phyloP scores from a whole-genome alignment of 2,797 vertebrate genomes.

The Sebastes aleutianus region DNA sequence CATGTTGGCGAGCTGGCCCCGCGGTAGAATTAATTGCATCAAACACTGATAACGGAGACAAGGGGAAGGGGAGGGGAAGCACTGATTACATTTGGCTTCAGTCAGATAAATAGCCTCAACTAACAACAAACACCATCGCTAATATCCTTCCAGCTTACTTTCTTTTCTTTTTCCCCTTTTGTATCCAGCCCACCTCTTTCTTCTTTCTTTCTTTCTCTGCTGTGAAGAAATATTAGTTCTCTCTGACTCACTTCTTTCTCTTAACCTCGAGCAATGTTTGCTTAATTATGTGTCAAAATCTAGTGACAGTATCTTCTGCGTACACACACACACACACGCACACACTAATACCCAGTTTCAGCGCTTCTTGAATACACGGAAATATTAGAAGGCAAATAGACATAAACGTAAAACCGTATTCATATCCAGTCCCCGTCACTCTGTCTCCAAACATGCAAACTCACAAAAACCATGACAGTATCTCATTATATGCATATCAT shows the following conservation, averaged over 20 bases:
- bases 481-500: background rate
- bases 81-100: constrained; percentile 63
- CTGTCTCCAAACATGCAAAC: background rate
- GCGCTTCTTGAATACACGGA: background rate
- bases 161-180: constrained; percentile 2
- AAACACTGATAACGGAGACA: constrained; percentile 62
- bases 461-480: background rate
- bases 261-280: constrained; percentile 12
- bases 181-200: constrained; percentile 1
- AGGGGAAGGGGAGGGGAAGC: constrained; percentile 36
- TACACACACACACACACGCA: background rate
- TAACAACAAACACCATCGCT: constrained; percentile 54
- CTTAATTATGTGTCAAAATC: background rate
- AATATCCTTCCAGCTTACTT: constrained; percentile 51
- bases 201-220: background rate
- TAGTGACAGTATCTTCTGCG: background rate
- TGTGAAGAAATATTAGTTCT: background rate
- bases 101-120: constrained; percentile 66
- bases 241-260: constrained; percentile 11
- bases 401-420: background rate
- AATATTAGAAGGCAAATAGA: background rate
- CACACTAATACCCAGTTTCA: background rate
- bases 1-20: constrained; percentile 59
- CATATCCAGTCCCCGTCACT: background rate
- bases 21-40: constrained; percentile 71